Evolutionary conservation across 1,140 invertebrate genomes (phyloP), one percentile per base, ranked within the genome.

Genomic region (Drosophila ohnishii): DNA sequence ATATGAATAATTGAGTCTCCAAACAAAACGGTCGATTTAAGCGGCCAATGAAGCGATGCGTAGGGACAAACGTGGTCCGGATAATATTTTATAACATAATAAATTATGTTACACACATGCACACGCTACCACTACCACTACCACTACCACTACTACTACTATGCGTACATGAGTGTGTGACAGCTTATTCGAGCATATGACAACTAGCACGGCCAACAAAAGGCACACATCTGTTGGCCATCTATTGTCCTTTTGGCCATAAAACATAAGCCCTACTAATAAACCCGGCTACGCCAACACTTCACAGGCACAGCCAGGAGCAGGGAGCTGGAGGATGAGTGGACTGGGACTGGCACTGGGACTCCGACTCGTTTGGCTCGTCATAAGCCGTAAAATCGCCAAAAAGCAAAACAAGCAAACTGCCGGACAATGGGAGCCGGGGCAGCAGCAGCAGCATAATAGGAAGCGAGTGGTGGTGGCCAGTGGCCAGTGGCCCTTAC

Each of bases 41-140:
- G 80, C 83, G 79, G 60, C 83, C 83, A 86, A 87, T 86, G 83
- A 86, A 87, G 83, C 83, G 83, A 50, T 50, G 50, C 59, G 45
- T 42, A 42, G 51, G 42, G 57, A 42, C 44, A 51, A 53, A 40
- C 61, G 59, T 65, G 69, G 67, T 42, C 83, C 76, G 84, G 67
- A 87, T 88, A 87, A 88, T 87, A 84, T 88, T 88, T 83, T 87
- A 87, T 87, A 87, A 87, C 84, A 87, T 87, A 87, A 87, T 87
- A 87, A 87, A 87, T 87, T 88, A 87, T 88, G 80, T 88, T 84
- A 72, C 84, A 80, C 76, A 72, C 55, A 53, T 11, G 19, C 53
- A 34, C 55, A 51, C 37, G 47, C 40, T 35, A 35, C 50, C n/a
- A 39, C 45, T 22, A 39, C 10, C 16, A 42, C 22, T 25, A 32